Evolutionary conservation across 2,113 vertebrate species (phyloP).

Genomic region (Microcebus tavaratra): DNA sequence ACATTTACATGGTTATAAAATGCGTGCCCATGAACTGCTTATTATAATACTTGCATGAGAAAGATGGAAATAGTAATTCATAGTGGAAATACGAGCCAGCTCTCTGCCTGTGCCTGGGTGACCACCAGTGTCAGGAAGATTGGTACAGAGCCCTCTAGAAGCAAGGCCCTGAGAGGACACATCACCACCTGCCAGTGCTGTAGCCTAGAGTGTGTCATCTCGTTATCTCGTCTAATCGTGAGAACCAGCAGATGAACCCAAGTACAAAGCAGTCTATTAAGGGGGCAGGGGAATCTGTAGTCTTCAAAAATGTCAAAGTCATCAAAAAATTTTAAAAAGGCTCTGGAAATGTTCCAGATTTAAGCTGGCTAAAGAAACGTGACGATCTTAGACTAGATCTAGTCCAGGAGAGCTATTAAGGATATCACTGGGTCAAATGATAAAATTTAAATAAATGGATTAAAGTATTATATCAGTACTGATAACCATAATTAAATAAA

Average conservation of each 20-base stretch:
- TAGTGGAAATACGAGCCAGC: neutral
- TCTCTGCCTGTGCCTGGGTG: neutral
- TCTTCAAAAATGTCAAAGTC: neutral
- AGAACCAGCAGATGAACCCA: neutral
- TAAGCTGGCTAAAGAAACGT: neutral
- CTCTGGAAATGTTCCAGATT: neutral
- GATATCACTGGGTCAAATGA: neutral
- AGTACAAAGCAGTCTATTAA: neutral
- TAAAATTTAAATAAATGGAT: neutral
- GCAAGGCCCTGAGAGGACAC: neutral
- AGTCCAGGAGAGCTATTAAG: neutral
- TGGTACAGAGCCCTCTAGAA: neutral
- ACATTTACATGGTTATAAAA: neutral
- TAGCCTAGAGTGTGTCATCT: neutral
- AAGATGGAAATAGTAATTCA: neutral
- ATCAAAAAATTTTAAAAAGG: neutral
- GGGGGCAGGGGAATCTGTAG: neutral
- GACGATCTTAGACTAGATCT: neutral
- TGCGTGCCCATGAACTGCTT: neutral
- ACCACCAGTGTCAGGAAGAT: neutral
- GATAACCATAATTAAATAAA: accelerated
- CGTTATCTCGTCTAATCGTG: no score
- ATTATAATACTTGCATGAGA: neutral
- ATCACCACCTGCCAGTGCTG: neutral
- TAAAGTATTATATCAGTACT: neutral